Evolutionary conservation across 2,888 invertebrate genomes (phyloP).

Genomic region (Drosophila birchii): DNA sequence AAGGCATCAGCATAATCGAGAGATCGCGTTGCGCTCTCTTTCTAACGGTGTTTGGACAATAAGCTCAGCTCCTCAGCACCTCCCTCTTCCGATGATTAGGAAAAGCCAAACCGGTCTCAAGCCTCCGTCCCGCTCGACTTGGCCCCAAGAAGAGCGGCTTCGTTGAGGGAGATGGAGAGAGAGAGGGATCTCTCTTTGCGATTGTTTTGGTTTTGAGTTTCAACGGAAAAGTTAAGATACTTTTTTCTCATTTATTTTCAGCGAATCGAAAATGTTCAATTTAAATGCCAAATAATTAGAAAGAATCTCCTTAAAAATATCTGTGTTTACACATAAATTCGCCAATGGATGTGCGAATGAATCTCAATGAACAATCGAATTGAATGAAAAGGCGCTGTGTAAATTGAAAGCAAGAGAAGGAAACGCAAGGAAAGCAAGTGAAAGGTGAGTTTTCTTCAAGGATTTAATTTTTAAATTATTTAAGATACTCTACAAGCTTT

Average conservation of each 20-base stretch:
- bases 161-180: background rate
- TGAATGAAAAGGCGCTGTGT: constrained; percentile 15
- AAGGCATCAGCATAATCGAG: constrained; percentile 66
- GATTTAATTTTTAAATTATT: background rate
- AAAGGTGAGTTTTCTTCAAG: constrained; percentile 20
- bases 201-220: constrained; percentile 21
- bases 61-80: constrained; percentile 1
- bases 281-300: constrained; percentile 29
- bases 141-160: constrained; percentile 45
- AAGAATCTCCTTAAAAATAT: constrained; percentile 36
- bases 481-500: background rate
- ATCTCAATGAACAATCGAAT: constrained; percentile 30
- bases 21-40: constrained; percentile 36
- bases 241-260: constrained; percentile 20
- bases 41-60: constrained; percentile 70
- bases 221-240: background rate
- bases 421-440: constrained; percentile 24
- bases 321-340: constrained; percentile 29
- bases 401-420: constrained; percentile 10
- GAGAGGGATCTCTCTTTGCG: background rate
- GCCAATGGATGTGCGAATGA: constrained; percentile 14
- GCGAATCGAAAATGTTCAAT: constrained; percentile 38
- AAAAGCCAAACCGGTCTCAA: constrained; percentile 62
- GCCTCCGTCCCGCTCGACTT: constrained; percentile 52
- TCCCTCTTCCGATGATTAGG: constrained; percentile 39